A percentile compares a stretch with the other conserved stretches of the same genome.
phyloP scores from a whole-genome alignment of 2,888 invertebrate genomes.

The Drosophila anomalata region DNA sequence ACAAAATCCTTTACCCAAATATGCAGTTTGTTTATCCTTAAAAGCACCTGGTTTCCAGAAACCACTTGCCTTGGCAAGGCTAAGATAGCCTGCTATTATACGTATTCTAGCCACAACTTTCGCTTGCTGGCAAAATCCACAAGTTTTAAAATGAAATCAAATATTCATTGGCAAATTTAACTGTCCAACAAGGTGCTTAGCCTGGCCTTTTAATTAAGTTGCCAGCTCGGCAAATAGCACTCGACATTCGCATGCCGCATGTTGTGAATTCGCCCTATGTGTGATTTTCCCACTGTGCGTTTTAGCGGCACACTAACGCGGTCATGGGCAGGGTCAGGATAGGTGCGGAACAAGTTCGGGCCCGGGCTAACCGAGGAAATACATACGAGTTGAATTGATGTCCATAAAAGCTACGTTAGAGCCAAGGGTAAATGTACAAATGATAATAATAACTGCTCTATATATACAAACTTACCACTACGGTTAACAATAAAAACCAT shows the following conservation, averaged over 20 bases:
- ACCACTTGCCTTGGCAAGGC: neutral
- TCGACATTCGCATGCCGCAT: constrained; percentile 21
- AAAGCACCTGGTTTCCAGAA: neutral
- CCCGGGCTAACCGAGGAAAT: neutral
- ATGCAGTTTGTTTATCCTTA: neutral
- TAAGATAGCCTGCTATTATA: neutral
- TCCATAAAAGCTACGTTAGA: constrained; percentile 35
- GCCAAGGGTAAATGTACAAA: constrained; percentile 32
- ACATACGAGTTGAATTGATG: constrained; percentile 6
- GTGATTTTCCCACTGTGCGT: constrained; percentile 32
- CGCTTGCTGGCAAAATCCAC: neutral
- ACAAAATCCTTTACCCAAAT: neutral
- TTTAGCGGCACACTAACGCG: neutral
- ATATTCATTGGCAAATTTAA: constrained; percentile 47
- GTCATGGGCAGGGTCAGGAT: constrained; percentile 13
- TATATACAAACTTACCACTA: neutral
- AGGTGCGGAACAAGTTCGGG: constrained; percentile 2
- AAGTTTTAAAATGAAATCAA: constrained; percentile 38
- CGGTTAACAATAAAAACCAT: constrained; percentile 26
- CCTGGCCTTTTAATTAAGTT: constrained; percentile 46
- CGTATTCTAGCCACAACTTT: neutral
- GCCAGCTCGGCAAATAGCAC: constrained; percentile 32
- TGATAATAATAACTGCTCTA: constrained; percentile 35
- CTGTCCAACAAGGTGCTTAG: constrained; percentile 24
- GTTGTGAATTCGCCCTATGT: constrained; percentile 21